Percentiles rank a stretch among this genome's conserved stretches.
Conservation (phyloP, 2,797 vertebrate genomes). For the Thaleichthys pacificus region DNA sequence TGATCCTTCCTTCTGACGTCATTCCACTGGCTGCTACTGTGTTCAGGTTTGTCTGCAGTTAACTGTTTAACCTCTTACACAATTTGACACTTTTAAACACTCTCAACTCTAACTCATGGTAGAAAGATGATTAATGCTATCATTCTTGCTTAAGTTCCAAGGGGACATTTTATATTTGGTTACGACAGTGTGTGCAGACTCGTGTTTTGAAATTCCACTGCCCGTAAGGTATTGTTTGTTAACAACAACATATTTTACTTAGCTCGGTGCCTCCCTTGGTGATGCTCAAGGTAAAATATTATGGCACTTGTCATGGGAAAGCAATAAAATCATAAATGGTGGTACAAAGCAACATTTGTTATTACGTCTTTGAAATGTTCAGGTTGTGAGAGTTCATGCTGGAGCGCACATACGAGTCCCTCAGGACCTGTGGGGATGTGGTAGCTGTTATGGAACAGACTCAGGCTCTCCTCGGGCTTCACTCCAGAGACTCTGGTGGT, state of each 20-base stretch:
- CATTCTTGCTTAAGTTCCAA: neutral
- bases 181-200: conserved; percentile 24
- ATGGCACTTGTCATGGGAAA: conserved; percentile 22
- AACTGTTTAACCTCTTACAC: conserved; percentile 1
- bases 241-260: conserved; percentile 48
- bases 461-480: neutral
- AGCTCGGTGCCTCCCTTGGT: conserved; percentile 43
- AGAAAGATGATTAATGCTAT: conserved; percentile 21
- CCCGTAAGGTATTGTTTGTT: conserved; percentile 47
- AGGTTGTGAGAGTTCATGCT: conserved; percentile 32
- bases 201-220: conserved; percentile 25
- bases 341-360: conserved; percentile 33
- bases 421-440: conserved; percentile 18
- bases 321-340: conserved; percentile 48
- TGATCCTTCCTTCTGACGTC: conserved; percentile 1
- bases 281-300: conserved; percentile 36
- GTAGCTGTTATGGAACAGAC: conserved; percentile 37
- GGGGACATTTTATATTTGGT: conserved; percentile 24
- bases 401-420: conserved; percentile 29
- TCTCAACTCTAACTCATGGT: neutral
- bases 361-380: conserved; percentile 38
- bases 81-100: neutral
- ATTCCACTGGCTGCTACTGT: neutral
- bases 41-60: neutral
- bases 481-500: neutral